Conservation (phyloP, 2,113 vertebrate species). For the Scytalopus superciliaris region DNA sequence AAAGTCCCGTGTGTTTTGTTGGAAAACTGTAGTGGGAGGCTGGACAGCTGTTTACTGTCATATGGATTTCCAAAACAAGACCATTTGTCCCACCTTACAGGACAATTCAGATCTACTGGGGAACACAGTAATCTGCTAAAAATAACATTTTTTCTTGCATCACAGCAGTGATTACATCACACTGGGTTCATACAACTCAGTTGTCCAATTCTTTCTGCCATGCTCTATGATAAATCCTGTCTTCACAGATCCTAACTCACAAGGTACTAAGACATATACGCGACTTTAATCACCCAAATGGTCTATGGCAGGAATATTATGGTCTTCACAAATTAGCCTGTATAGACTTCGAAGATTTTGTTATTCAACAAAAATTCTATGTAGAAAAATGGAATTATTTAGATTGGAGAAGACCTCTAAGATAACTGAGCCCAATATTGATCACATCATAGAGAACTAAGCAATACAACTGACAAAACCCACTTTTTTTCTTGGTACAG, state of each 20-base stretch:
- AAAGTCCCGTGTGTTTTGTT: not conserved
- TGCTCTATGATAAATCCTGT: not conserved
- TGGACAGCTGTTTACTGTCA: not conserved
- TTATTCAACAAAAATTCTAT: not conserved
- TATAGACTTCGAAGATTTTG: not conserved
- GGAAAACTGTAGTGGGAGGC: not conserved
- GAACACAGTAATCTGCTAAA: not conserved
- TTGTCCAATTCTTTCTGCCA: not conserved
- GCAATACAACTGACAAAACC: not conserved
- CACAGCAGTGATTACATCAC: not conserved
- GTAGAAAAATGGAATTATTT: not conserved
- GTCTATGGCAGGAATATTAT: not conserved
- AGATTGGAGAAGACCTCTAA: not conserved
- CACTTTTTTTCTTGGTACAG: not conserved
- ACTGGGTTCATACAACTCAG: not conserved
- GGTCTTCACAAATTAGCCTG: not conserved
- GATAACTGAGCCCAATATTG: not conserved
- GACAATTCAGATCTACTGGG: not conserved
- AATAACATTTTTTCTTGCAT: not conserved
- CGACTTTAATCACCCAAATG: not conserved
- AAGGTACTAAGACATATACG: not conserved
- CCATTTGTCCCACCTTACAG: fast-evolving
- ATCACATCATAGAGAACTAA: not conserved
- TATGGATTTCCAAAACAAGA: not conserved
- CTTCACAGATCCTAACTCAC: not conserved